A percentile compares a stretch with the other conserved stretches of the same genome.
phyloP scores from a whole-genome alignment of 2,797 vertebrate genomes.

The Fratercula arctica region DNA sequence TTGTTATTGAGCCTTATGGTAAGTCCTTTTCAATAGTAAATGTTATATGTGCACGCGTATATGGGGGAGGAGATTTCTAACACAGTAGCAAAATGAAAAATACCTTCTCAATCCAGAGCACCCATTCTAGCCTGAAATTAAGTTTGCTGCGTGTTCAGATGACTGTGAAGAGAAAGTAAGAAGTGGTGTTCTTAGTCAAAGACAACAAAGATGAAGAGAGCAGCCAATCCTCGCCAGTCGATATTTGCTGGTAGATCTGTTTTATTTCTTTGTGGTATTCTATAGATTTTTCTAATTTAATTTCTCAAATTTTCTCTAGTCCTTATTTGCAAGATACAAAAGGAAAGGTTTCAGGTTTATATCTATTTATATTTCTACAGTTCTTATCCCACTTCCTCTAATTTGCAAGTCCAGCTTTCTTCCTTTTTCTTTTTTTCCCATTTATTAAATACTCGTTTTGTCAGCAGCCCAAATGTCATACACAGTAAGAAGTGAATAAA shows the following conservation, averaged over 20 bases:
- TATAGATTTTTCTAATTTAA: not conserved
- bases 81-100: not conserved
- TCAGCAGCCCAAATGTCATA: not conserved
- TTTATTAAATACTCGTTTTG: not conserved
- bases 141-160: not conserved
- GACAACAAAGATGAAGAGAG: not conserved
- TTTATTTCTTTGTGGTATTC: not conserved
- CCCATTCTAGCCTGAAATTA: not conserved
- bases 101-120: not conserved
- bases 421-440: not conserved
- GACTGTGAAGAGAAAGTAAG: not conserved
- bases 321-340: not conserved
- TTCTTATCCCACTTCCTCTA: not conserved
- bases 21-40: not conserved
- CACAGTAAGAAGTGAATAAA: not conserved
- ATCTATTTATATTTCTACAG: not conserved
- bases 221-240: not conserved
- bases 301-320: not conserved
- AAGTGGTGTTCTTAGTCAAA: not conserved
- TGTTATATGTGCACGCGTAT: rapidly evolving
- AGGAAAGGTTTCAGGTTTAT: not conserved
- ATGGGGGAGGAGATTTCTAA: not conserved
- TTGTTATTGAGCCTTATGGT: not conserved
- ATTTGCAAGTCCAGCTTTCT: not conserved
- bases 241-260: not conserved